Percentiles rank a stretch among this genome's conserved stretches.
Evolutionary conservation across 2,113 vertebrate species (phyloP).

Genomic region (Coptodon bakossiorum): DNA sequence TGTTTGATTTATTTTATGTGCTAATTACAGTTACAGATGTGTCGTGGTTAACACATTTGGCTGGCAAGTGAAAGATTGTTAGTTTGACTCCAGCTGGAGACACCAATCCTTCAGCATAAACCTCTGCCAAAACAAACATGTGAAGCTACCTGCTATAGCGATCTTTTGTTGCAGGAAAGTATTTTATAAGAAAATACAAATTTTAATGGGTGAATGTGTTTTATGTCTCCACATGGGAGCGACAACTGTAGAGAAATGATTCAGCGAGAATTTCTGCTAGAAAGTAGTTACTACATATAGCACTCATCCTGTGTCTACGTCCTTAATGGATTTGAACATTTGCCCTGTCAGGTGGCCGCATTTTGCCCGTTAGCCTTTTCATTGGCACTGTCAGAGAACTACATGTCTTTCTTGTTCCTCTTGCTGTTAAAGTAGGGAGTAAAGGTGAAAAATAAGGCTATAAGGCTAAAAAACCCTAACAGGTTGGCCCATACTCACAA

Average conservation of each 20-base stretch:
- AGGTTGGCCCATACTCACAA: background rate
- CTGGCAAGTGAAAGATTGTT: background rate
- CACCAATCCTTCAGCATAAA: background rate
- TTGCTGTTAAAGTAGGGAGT: background rate
- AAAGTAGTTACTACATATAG: background rate
- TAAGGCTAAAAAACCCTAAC: too few relatives aligned
- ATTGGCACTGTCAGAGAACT: background rate
- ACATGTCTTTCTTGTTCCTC: background rate
- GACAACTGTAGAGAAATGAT: background rate
- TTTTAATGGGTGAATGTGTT: background rate
- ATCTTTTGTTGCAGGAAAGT: background rate
- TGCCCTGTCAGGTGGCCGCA: accelerated
- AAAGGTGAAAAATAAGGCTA: background rate
- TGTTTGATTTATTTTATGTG: background rate
- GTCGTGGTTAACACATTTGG: background rate
- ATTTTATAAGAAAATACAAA: background rate
- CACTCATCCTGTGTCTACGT: background rate
- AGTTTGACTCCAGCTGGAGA: background rate
- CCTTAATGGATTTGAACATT: background rate
- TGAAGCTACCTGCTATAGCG: background rate
- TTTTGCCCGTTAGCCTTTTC: background rate
- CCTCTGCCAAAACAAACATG: background rate
- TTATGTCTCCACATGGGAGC: background rate
- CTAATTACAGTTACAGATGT: background rate
- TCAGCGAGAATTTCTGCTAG: background rate